phyloP scores from a whole-genome alignment of 2,797 vertebrate species.

The Hydrophis major region DNA sequence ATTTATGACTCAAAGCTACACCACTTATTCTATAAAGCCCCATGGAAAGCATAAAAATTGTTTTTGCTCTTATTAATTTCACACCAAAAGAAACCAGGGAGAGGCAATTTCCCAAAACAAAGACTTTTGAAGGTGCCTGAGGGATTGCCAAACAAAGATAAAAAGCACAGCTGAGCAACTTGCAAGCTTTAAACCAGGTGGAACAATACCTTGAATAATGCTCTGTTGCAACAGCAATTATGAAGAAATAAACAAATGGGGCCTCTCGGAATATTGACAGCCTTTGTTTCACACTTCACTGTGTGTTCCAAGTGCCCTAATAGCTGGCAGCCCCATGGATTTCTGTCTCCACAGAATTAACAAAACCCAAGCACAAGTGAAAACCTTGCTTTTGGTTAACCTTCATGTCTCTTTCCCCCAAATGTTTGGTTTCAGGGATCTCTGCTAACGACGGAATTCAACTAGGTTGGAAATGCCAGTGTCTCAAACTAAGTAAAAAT shows the following conservation, averaged over 20 bases:
- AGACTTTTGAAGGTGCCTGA: background rate
- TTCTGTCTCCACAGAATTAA: slow-evolving; percentile 22
- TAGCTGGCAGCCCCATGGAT: background rate
- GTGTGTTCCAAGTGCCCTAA: background rate
- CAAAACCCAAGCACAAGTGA: background rate
- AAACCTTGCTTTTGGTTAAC: background rate
- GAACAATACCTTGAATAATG: background rate
- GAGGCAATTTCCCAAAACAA: background rate
- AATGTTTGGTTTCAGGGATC: background rate
- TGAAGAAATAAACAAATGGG: background rate
- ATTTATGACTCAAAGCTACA: background rate
- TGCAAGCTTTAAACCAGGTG: background rate
- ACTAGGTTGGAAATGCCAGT: background rate
- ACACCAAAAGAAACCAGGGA: background rate
- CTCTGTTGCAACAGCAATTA: background rate
- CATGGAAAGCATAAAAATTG: background rate
- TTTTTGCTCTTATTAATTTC: background rate
- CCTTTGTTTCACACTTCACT: background rate
- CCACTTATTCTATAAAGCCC: background rate
- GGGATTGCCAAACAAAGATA: background rate
- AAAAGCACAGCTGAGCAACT: background rate
- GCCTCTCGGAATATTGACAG: background rate
- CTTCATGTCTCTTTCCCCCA: background rate
- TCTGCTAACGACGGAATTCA: background rate
- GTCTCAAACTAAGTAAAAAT: background rate